Base-by-base conservation (phyloP, 2,888 invertebrate species). In the Digitonthophagus gazella region DNA sequence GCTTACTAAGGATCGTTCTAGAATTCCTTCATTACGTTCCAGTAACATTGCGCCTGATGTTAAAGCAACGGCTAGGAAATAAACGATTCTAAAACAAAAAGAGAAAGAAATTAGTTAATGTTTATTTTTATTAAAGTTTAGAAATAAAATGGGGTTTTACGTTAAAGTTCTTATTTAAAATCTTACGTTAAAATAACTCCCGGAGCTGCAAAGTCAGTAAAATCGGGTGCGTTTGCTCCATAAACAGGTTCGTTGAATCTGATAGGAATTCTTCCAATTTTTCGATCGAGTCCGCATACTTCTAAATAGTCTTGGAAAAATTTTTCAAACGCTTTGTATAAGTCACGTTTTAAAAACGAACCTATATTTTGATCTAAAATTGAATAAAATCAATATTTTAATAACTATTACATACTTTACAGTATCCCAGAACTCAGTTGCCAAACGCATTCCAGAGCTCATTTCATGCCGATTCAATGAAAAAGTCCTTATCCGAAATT, bases 191-290 rank as follows among this genome's bases (percentile, higher is more conserved):
- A 82, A 75, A 96, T 93, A 64, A 97, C 89, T 71, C 97, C 97
- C 1, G 97, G 97, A 1, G 96, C 96, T 70, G 96, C 96, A 79
- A 97, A 97, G 80, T 97, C 95, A 0, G 96, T 96, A 78, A 97
- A 96, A 78, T 93, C 93, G 0, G 96, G 93, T 67, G 89, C 85
- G 20, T 83, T 80, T 66, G 89, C 85, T 1, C 95, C 95, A 76
- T 93, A 95, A 61, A 95, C 83, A 0, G 95, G 94, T 0, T 84
- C 79, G 73, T 90, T 84, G 80, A 91, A 91, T 87, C 84, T 79
- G 0, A 91, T 81, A 8, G 91, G 91, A 54, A 89, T 82, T 1
- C 84, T 81, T 64, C 90, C 86, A 0, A 91, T 80, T 72, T 87
- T 87, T 0, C 86, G 85, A 71, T 91, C 90, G 57, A 90, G 82